A percentile compares a stretch with the other conserved stretches of the same genome.
Evolutionary conservation across 2,888 invertebrate genomes (phyloP).

Genomic region (Hypomecis atomaria): DNA sequence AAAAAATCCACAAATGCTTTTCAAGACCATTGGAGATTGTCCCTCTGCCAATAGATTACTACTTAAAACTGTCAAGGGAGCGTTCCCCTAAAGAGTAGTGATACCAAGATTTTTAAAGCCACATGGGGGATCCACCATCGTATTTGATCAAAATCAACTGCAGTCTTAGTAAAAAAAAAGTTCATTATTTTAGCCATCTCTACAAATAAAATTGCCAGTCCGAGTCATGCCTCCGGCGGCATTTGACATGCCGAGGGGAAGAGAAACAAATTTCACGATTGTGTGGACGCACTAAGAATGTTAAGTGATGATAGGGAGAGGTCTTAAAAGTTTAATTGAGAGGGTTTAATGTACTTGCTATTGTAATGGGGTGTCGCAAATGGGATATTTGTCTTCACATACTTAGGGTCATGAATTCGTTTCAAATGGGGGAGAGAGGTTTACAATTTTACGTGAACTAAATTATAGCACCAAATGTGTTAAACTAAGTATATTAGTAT

Average conservation of each 20-base stretch:
- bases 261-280: constrained; percentile 69
- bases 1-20: constrained; percentile 7
- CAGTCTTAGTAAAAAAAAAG: not conserved
- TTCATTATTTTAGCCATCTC: not conserved
- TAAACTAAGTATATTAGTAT: too few species aligned
- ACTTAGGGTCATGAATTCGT: not conserved
- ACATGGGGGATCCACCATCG: not conserved
- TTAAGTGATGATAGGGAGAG: constrained; percentile 52
- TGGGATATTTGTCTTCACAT: not conserved
- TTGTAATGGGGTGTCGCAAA: not conserved
- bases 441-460: too few species aligned
- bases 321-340: constrained; percentile 45
- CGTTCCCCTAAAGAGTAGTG: constrained; percentile 34
- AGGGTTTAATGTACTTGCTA: constrained; percentile 40
- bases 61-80: constrained; percentile 72
- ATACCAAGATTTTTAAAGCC: not conserved
- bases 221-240: constrained; percentile 31
- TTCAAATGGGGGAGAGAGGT: too few species aligned
- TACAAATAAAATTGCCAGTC: not conserved
- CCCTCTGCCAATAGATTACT: constrained; percentile 76
- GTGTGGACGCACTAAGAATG: constrained; percentile 62
- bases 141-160: not conserved
- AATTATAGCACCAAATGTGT: too few species aligned
- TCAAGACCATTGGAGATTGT: constrained; percentile 52
- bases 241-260: constrained; percentile 67